Conservation (phyloP, 2,888 invertebrate genomes). For the Agrilus cyanescens region DNA sequence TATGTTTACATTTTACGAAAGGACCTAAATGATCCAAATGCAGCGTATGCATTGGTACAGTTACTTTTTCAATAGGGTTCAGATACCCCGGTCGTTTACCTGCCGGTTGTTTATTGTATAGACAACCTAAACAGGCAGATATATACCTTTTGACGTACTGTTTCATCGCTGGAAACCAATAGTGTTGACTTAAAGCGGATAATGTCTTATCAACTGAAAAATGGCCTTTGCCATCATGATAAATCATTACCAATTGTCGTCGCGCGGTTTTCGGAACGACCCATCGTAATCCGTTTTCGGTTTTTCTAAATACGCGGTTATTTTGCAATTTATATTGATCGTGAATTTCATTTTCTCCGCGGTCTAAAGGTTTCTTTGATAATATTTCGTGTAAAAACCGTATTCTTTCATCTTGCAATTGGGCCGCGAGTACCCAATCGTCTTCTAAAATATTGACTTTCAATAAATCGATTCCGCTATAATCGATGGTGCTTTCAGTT, state of each 20-base stretch:
- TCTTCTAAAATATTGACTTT: conserved; percentile 7
- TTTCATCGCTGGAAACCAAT: conserved; percentile 21
- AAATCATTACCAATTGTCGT: conserved; percentile 14
- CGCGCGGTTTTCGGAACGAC: conserved; percentile 23
- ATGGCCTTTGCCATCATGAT: conserved; percentile 25
- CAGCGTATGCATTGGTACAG: conserved; percentile 19
- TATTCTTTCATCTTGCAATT: conserved; percentile 13
- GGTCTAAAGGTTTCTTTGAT: background rate
- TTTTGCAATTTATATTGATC: conserved; percentile 8
- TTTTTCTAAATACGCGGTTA: conserved; percentile 5
- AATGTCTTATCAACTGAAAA: conserved; percentile 17
- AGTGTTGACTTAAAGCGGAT: conserved; percentile 17
- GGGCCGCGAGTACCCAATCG: conserved; percentile 17
- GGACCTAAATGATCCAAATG: conserved; percentile 21
- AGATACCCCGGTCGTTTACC: conserved; percentile 17
- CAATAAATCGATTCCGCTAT: background rate
- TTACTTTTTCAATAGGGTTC: conserved; percentile 15
- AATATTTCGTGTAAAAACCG: conserved; percentile 6
- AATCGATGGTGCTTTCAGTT: background rate
- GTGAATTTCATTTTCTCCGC: background rate
- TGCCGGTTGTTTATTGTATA: conserved; percentile 23
- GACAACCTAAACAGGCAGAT: conserved; percentile 21
- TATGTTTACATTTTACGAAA: conserved; percentile 15
- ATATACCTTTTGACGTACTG: conserved; percentile 21
- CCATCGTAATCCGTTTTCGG: conserved; percentile 15